These are phyloP conservation scores for Acronicta alni DNA, from an alignment of 2,888 invertebrate species.

Conservation along the genomic window DNA sequence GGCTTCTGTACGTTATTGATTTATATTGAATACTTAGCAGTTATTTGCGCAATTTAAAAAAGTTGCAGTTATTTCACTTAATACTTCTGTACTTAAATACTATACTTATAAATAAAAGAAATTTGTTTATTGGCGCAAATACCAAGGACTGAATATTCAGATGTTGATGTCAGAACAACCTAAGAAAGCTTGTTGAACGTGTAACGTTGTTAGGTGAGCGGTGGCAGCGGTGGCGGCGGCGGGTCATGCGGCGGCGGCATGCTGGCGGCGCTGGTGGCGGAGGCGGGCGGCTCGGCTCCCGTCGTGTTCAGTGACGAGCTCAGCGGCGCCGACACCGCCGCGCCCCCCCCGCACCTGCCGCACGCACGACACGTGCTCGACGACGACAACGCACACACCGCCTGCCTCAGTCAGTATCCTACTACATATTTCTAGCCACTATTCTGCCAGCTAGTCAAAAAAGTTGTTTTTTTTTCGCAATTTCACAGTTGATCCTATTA, in stretches of 20 bases:
- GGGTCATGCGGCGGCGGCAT: constrained; percentile 89
- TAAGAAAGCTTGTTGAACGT: not conserved
- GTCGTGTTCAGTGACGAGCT: constrained; percentile 99
- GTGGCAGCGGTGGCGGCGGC: constrained; percentile 22
- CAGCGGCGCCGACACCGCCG: constrained; percentile 82
- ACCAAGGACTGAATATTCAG: no score
- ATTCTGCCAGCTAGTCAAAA: no score
- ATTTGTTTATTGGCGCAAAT: no score
- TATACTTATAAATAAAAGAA: no score
- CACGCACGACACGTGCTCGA: constrained; percentile 94
- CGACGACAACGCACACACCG: constrained; percentile 97
- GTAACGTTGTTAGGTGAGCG: constrained; percentile 19
- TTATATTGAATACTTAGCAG: no score
- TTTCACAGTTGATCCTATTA: no score
- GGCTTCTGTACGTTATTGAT: no score
- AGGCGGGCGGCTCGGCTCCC: constrained; percentile 96
- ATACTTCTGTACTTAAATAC: no score
- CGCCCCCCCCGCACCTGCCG: constrained; percentile 89
- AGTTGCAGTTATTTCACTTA: no score
- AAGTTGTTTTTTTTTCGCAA: no score
- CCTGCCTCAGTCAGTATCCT: constrained; percentile 95
- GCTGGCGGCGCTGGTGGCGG: constrained; percentile 96
- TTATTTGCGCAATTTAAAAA: no score
- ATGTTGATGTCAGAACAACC: no score
- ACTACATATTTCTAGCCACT: not conserved